phyloP scores from a whole-genome alignment of 2,113 vertebrate species.

The Narcine bancroftii region DNA sequence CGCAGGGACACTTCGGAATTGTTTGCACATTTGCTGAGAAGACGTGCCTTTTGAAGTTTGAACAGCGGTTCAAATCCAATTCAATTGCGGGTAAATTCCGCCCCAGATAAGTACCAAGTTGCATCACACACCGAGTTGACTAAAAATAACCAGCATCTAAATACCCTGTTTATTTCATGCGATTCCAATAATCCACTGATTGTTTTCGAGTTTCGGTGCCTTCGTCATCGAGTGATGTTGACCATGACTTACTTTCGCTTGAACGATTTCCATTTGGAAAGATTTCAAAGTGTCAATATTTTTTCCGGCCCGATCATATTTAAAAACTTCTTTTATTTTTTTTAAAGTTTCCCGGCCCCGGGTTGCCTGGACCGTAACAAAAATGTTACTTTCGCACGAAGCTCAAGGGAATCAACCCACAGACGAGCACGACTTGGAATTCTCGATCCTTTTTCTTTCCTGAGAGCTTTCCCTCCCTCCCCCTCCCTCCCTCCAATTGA shows the following conservation, averaged over 20 bases:
- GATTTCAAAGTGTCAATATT: neutral
- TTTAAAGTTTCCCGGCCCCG: neutral
- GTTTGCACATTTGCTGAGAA: neutral
- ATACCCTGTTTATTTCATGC: slow-evolving; percentile 10
- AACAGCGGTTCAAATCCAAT: slow-evolving; percentile 14
- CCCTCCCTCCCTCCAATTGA: too few relatives aligned
- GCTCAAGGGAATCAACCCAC: neutral
- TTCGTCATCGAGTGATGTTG: neutral
- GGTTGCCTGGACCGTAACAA: neutral
- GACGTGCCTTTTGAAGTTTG: neutral
- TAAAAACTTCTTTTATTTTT: too few relatives aligned
- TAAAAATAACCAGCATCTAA: slow-evolving; percentile 11
- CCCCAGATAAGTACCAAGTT: neutral
- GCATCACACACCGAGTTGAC: neutral
- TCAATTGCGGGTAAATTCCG: slow-evolving; percentile 24
- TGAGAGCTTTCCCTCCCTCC: too few relatives aligned
- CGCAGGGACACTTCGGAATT: neutral
- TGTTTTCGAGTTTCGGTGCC: neutral
- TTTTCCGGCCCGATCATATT: neutral
- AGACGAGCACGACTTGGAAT: neutral
- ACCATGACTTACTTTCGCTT: neutral
- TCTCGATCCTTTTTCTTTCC: too few relatives aligned
- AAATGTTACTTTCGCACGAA: slow-evolving; percentile 11
- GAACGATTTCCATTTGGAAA: neutral
- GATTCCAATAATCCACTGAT: neutral